Evolutionary conservation across 2,797 vertebrate species (phyloP).

Genomic region (Sebastes alutus): DNA sequence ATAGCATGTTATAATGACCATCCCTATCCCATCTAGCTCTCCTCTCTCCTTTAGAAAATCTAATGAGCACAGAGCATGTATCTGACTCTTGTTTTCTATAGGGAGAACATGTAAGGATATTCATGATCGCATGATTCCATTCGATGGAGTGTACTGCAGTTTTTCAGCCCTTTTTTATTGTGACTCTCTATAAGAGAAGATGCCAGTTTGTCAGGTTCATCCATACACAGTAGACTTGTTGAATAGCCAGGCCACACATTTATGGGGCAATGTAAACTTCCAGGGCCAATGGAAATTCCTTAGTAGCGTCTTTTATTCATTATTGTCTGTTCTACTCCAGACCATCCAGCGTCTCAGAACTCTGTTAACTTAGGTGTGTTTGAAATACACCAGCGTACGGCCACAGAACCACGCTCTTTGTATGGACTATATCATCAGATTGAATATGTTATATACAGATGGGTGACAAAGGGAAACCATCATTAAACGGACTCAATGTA

Average conservation of each 20-base stretch:
- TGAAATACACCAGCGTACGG: background rate
- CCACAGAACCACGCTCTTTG: background rate
- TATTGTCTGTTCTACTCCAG: conserved; percentile 29
- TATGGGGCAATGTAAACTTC: background rate
- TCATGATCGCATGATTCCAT: conserved; percentile 2
- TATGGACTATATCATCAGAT: background rate
- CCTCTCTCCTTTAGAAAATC: conserved; percentile 27
- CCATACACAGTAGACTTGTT: background rate
- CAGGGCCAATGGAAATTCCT: background rate
- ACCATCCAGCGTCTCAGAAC: background rate
- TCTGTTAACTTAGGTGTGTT: background rate
- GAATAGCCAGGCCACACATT: conserved; percentile 3
- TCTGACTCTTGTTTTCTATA: background rate
- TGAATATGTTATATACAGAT: background rate
- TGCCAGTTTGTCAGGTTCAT: background rate
- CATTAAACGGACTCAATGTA: too few relatives aligned
- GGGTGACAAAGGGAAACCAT: background rate
- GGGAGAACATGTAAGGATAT: conserved; percentile 22
- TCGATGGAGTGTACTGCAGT: background rate
- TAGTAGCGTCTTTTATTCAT: conserved; percentile 8
- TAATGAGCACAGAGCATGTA: conserved; percentile 48
- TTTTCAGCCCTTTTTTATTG: background rate
- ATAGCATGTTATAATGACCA: conserved; percentile 62
- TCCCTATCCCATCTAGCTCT: conserved; percentile 19
- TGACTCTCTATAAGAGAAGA: background rate